Base-by-base conservation (phyloP, 2,888 invertebrate species). In the Tipula lateralis region DNA sequence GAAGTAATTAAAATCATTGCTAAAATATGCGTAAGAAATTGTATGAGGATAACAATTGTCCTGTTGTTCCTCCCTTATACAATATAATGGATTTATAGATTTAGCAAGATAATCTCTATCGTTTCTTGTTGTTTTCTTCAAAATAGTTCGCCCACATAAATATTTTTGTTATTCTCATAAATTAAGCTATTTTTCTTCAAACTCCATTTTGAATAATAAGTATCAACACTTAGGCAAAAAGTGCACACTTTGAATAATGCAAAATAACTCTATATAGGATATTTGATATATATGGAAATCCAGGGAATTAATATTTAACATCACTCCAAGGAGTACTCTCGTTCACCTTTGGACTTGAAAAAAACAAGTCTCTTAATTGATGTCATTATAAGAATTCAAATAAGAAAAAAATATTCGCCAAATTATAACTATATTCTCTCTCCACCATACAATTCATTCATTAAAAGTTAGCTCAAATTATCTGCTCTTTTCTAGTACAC, bases 381-480 rank as follows among this genome's bases (percentile, higher is more conserved):
- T 16, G 50, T 66, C 9, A 66, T 66, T 66, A 24, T 7, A 7
- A 66, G 24, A 7, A 1, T 0, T 66, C 44, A 44, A 44, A n/a
- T n/a, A n/a, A n/a, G n/a, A n/a, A n/a, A n/a, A n/a, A n/a, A n/a
- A 44, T n/a, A 44, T 36, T n/a, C n/a, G n/a, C 36, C 32, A 32
- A 36, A 2, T 3, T 50, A 50, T 3, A 50, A 1, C 16, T 44
- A 66, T 9, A 24, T 24, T 66, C 66, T 9, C 66, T 24, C 66
- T 66, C 24, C 24, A 66, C 1, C 24, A 13, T 24, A 66, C 6
- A 66, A 24, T 66, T 66, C 66, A 66, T 66, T 66, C 66, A 66
- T 66, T 66, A 66, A 66, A 66, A 66, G 19, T 66, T 66, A 66
- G 66, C 66, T 66, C 66, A 66, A 66, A 66, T 66, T 24, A 66